Evolutionary conservation across 2,113 vertebrate species (phyloP), one percentile per base, ranked within the genome.

Genomic region (Struthio camelus): DNA sequence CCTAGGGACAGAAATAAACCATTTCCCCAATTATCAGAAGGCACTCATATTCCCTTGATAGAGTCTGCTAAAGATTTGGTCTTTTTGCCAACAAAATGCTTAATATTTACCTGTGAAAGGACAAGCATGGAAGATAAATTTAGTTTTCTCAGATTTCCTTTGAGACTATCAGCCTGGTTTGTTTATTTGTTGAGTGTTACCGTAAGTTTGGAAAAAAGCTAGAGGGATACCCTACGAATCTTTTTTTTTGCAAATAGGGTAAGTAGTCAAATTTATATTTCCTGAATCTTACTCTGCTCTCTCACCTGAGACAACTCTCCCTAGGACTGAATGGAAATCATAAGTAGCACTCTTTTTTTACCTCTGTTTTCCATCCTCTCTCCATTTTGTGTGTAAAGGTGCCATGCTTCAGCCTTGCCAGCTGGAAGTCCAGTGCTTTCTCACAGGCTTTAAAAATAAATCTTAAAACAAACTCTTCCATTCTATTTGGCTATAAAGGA

Each of bases 401-500:
- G 62, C 56, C 67, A 1, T 28, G 59, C 61, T 90, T 81, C 66
- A 87, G 51, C 53, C 59, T 94, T 18, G 59, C 87, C 83, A 89
- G 67, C 92, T 92, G 76, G 59, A 87, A 83, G 87, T 27, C 83
- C 89, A 85, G 34, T 78, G 89, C n/a, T 81, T 80, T 90, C 54
- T 58, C 58, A 61, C 46, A 79, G 69, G 42, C 67, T 87, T 87
- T 78, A 93, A 95, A 94, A 93, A 93, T 87, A 92, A 82, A 89
- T 64, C 91, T 92, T 75, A 25, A 89, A 95, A 83, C 50, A 82
- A 93, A 51, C 34, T 56, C 30, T 30, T 89, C 30, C 40, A 20
- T 79, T 92, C 80, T 82, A 14, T 89, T 92, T 93, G 71, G 58
- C 59, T 87, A 80, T 78, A 94, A 93, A 96, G 89, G 84, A 70